These are phyloP conservation scores for Urophycis tenuis DNA, from an alignment of 2,797 vertebrate genomes.

Conservation along the genomic window DNA sequence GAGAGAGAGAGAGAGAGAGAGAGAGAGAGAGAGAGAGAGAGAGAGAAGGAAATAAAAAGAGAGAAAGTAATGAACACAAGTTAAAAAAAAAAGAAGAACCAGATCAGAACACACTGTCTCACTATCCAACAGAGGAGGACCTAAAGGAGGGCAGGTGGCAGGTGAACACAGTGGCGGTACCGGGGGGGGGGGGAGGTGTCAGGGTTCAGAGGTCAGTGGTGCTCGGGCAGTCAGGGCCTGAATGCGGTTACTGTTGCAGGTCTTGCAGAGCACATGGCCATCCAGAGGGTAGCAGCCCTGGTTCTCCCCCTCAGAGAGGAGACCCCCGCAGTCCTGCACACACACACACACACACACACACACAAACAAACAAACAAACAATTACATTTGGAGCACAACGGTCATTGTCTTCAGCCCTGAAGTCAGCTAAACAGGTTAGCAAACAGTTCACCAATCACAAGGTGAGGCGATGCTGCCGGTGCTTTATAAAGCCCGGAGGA, in stretches of 20 bases:
- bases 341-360: constrained; percentile 34
- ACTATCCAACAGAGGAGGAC: neutral
- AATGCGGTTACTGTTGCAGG: constrained; percentile 92
- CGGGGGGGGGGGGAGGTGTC: constrained; percentile 3
- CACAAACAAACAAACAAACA: neutral
- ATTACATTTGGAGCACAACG: neutral
- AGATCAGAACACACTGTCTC: neutral
- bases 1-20: neutral
- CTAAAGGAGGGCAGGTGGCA: neutral
- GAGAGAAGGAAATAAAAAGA: constrained; percentile 3
- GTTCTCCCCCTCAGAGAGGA: constrained; percentile 96
- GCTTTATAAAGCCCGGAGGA: neutral
- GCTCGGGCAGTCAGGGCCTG: constrained; percentile 92
- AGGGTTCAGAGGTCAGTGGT: constrained; percentile 92
- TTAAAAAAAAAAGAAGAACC: neutral
- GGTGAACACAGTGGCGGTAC: neutral
- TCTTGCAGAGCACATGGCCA: constrained; percentile 95
- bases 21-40: neutral
- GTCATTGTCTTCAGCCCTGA: neutral
- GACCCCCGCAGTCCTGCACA: constrained; percentile 86
- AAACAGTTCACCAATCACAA: neutral
- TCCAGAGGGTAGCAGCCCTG: constrained; percentile 98
- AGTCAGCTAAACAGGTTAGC: neutral
- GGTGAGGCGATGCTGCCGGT: neutral
- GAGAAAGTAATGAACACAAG: neutral